Percentiles rank a stretch among this genome's conserved stretches.
phyloP scores from a whole-genome alignment of 64 coral and sea anemone genomes.

The Montipora sp. region DNA sequence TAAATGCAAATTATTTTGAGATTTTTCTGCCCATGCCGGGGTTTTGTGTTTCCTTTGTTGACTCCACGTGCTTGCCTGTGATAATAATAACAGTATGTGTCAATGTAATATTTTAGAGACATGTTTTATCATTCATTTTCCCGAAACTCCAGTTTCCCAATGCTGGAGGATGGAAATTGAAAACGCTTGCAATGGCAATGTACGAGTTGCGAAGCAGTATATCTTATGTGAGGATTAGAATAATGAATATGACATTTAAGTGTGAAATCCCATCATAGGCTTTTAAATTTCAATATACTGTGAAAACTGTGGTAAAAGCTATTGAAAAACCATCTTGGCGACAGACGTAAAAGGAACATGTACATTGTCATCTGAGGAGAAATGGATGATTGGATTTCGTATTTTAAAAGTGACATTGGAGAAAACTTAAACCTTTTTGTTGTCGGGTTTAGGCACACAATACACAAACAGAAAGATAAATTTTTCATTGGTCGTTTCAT shows the following conservation, averaged over 20 bases:
- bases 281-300: constrained; percentile 29
- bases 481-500: background rate
- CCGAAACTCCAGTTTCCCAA: background rate
- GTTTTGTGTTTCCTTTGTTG: background rate
- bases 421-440: background rate
- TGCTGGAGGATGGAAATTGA: background rate
- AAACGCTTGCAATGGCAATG: background rate
- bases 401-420: too few species aligned
- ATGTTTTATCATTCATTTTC: background rate
- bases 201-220: background rate
- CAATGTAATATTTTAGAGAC: background rate
- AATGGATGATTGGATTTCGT: constrained; percentile 20
- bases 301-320: background rate
- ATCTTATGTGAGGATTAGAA: background rate
- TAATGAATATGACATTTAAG: background rate
- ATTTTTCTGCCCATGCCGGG: constrained; percentile 18
- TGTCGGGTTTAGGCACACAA: background rate
- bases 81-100: background rate
- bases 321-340: background rate
- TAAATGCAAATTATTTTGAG: background rate
- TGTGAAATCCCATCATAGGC: constrained; percentile 23
- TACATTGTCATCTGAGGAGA: background rate
- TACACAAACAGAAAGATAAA: background rate
- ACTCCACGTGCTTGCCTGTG: background rate
- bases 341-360: background rate